Percentiles rank a stretch among this genome's conserved stretches.
Evolutionary conservation across 2,113 vertebrate species (phyloP).

Genomic region (Pelodiscus sinensis): DNA sequence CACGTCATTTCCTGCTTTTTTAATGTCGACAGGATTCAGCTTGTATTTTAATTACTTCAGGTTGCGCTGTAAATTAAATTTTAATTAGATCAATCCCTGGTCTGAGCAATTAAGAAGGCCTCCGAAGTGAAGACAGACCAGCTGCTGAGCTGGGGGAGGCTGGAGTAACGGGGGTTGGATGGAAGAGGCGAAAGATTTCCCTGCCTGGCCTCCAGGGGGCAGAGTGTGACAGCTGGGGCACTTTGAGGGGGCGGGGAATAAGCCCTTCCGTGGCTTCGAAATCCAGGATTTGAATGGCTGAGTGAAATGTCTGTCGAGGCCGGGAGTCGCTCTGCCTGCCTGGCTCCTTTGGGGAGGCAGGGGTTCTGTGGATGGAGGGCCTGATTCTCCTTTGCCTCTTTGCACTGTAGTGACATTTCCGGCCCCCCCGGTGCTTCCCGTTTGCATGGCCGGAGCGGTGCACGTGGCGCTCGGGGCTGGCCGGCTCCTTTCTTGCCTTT

Average conservation of each 20-base stretch:
- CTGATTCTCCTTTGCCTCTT: not conserved
- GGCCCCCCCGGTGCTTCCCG: not conserved
- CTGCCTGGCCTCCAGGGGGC: not conserved
- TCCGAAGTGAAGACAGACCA: not conserved
- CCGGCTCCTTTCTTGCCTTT: not conserved
- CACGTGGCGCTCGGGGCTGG: not conserved
- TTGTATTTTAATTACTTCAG: constrained; percentile 72
- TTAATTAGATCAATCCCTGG: constrained; percentile 69
- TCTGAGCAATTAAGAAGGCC: constrained; percentile 4
- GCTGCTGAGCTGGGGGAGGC: not conserved
- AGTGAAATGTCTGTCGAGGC: not conserved
- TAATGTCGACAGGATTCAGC: constrained; percentile 53
- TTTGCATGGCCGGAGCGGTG: not conserved
- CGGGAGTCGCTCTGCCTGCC: not conserved
- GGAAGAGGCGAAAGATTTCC: not conserved
- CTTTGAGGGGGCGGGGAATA: not conserved
- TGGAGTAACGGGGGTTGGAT: not conserved
- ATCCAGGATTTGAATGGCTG: not conserved
- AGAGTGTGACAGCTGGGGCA: not conserved
- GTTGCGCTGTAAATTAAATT: constrained; percentile 67
- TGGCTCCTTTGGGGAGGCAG: constrained; percentile 44
- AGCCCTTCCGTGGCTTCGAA: not conserved
- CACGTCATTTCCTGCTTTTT: constrained; percentile 16
- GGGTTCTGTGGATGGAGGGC: constrained; percentile 18
- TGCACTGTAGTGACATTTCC: not conserved